These are phyloP conservation scores for Sphecodes monilicornis DNA, from an alignment of 2,888 invertebrate species.

Conservation along the genomic window DNA sequence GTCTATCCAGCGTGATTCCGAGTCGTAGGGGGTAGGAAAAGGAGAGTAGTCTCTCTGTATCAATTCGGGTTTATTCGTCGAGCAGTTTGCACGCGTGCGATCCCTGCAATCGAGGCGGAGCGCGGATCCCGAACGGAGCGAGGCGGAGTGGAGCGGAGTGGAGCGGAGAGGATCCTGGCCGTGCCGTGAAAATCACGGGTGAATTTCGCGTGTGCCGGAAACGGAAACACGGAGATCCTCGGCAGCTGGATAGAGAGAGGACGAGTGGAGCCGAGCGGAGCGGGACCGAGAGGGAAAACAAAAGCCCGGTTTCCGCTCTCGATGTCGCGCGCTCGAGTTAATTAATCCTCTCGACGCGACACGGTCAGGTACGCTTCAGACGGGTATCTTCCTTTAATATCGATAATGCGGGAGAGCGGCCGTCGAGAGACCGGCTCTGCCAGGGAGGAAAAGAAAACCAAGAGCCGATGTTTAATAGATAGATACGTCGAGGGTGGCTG, in stretches of 20 bases:
- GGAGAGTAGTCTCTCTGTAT: constrained; percentile 36
- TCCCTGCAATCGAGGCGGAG: constrained; percentile 56
- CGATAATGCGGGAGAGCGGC: constrained; percentile 70
- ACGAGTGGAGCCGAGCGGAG: constrained; percentile 5
- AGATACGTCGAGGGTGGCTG: constrained; percentile 46
- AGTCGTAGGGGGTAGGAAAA: not conserved
- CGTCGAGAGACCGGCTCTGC: constrained; percentile 59
- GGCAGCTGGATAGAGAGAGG: constrained; percentile 35
- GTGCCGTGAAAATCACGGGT: constrained; percentile 64
- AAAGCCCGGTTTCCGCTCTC: constrained; percentile 72
- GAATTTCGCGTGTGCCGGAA: constrained; percentile 61
- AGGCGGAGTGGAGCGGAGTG: not conserved
- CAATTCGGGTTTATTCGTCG: constrained; percentile 68
- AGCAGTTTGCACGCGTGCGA: constrained; percentile 68
- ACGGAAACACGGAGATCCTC: constrained; percentile 51
- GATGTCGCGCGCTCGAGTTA: constrained; percentile 76
- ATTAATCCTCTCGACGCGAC: constrained; percentile 79
- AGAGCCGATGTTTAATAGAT: constrained; percentile 68
- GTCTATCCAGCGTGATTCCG: not conserved
- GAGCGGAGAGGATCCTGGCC: constrained; percentile 21
- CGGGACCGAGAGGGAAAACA: constrained; percentile 60
- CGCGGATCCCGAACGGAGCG: not conserved
- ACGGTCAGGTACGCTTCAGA: constrained; percentile 71
- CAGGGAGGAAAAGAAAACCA: constrained; percentile 61
- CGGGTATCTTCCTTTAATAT: constrained; percentile 73